phyloP scores from a whole-genome alignment of 2,888 invertebrate genomes.

The Xylocampa areola region DNA sequence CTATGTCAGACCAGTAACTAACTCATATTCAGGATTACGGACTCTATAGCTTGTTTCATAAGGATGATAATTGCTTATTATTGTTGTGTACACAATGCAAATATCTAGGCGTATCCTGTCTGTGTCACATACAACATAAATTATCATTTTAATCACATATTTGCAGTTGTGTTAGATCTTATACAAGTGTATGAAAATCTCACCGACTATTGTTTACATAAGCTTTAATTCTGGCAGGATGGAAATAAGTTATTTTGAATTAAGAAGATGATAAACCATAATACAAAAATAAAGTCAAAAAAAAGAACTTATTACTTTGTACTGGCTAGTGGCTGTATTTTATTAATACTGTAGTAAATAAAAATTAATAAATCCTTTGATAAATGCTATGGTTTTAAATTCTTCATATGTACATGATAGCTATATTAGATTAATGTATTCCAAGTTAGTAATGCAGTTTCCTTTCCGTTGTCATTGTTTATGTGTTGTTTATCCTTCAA shows the following conservation, averaged over 20 bases:
- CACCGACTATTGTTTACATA: conserved; percentile 18
- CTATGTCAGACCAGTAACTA: conserved; percentile 31
- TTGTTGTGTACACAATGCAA: conserved; percentile 56
- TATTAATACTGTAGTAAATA: no score
- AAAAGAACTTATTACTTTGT: no score
- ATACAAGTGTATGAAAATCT: conserved; percentile 12
- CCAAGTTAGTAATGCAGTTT: conserved; percentile 3
- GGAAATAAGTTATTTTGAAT: conserved; percentile 6
- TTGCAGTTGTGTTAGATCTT: conserved; percentile 36
- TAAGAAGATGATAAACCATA: neutral
- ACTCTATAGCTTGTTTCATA: conserved; percentile 35
- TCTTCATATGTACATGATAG: no score
- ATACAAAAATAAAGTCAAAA: neutral
- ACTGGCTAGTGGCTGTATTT: no score
- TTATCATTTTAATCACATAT: conserved; percentile 78
- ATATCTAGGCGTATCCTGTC: conserved; percentile 65
- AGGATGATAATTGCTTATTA: conserved; percentile 30
- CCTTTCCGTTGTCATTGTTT: conserved; percentile 7
- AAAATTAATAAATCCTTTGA: no score
- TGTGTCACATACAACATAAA: conserved; percentile 70
- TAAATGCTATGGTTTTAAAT: no score
- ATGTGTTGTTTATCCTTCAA: conserved; percentile 12
- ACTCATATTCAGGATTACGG: conserved; percentile 25
- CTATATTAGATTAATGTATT: no score
- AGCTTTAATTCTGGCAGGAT: neutral